phyloP scores from a whole-genome alignment of 2,113 vertebrate genomes.

The Sander lucioperca region DNA sequence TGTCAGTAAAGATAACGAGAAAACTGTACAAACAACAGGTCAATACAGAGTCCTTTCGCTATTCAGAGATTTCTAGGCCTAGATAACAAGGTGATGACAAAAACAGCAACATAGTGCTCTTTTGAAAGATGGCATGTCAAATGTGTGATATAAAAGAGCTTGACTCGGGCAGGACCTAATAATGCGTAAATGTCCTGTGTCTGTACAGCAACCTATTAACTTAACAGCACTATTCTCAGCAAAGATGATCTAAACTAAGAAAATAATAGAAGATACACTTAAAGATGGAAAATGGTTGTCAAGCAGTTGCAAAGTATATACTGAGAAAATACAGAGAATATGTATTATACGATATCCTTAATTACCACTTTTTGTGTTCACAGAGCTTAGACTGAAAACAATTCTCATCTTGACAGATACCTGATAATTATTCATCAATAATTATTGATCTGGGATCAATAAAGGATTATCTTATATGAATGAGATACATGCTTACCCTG shows the following conservation, averaged over 20 bases:
- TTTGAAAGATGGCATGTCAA: neutral
- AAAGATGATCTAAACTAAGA: slow-evolving; percentile 1
- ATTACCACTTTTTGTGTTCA: slow-evolving; percentile 1
- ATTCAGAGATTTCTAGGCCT: neutral
- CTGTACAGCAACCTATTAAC: neutral
- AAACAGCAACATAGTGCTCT: neutral
- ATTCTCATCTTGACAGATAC: neutral
- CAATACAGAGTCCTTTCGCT: neutral
- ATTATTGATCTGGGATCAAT: too few relatives aligned
- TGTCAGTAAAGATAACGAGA: slow-evolving; percentile 10
- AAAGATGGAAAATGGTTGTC: neutral
- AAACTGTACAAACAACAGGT: slow-evolving; percentile 13
- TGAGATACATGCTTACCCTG: slow-evolving; percentile 84
- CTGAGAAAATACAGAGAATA: neutral
- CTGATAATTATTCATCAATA: too few relatives aligned
- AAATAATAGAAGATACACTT: neutral
- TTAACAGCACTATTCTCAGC: neutral
- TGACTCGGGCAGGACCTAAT: neutral
- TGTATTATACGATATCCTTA: neutral
- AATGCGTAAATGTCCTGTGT: neutral
- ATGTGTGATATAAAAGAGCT: neutral
- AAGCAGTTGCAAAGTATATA: neutral
- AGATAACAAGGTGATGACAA: slow-evolving; percentile 12
- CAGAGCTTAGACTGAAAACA: neutral
- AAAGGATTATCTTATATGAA: neutral